phyloP scores from a whole-genome alignment of 2,113 vertebrate species.

The Barnardius zonarius region DNA sequence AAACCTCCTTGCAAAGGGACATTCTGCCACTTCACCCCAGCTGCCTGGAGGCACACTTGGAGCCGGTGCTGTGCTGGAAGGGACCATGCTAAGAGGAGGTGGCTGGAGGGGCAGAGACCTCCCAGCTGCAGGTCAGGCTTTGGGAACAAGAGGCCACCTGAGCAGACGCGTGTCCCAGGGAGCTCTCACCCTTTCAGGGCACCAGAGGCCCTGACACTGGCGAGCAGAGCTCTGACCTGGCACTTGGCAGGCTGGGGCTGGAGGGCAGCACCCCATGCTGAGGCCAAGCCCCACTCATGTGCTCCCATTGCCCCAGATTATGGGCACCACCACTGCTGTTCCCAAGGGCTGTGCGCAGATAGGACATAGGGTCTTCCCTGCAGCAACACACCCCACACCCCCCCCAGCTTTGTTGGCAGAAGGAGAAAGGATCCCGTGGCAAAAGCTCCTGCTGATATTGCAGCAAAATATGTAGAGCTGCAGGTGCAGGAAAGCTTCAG shows the following conservation, averaged over 20 bases:
- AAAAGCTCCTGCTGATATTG: no score
- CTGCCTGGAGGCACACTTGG: background rate
- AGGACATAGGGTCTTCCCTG: rapidly evolving
- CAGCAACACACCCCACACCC: no score
- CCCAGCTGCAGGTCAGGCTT: background rate
- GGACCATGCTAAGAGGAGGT: background rate
- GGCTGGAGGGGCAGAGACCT: background rate
- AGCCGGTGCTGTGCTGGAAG: background rate
- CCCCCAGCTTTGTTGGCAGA: no score
- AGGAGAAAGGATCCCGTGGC: no score
- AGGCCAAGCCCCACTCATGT: background rate
- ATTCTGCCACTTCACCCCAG: background rate
- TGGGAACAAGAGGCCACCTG: background rate
- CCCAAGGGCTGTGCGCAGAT: no score
- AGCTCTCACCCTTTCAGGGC: background rate
- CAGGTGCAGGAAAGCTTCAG: no score
- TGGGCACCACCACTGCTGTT: rapidly evolving
- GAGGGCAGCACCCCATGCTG: background rate
- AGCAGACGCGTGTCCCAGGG: background rate
- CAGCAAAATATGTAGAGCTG: no score
- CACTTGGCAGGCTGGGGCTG: background rate
- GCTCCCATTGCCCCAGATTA: background rate
- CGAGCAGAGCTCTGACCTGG: background rate
- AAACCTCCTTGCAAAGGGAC: background rate
- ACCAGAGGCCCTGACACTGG: background rate